phyloP scores from a whole-genome alignment of 2,113 vertebrate genomes.

The Cranoglanis bouderius region DNA sequence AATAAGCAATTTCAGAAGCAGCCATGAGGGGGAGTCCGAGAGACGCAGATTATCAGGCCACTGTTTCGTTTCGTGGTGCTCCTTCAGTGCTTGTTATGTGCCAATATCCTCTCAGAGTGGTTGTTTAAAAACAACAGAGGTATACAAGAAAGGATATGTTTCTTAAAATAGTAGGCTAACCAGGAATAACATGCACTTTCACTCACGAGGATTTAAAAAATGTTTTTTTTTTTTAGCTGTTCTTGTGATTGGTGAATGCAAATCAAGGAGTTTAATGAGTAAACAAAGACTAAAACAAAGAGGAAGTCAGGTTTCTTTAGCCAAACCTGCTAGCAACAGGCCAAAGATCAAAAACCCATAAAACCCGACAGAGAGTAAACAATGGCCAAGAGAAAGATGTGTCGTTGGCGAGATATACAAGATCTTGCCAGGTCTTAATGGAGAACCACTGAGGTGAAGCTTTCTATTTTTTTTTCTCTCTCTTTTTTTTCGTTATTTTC shows the following conservation, averaged over 20 bases:
- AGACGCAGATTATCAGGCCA: constrained; percentile 69
- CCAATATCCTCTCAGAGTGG: neutral
- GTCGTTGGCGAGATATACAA: neutral
- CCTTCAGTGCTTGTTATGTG: no score
- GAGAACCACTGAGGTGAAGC: neutral
- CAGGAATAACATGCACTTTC: neutral
- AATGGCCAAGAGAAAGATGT: neutral
- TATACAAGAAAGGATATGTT: neutral
- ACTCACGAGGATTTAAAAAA: neutral
- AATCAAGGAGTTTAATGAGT: neutral
- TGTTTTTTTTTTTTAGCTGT: neutral
- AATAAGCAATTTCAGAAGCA: constrained; percentile 43
- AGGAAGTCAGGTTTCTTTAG: neutral
- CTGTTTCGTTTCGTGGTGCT: neutral
- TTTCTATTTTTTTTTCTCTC: neutral
- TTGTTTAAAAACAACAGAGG: neutral
- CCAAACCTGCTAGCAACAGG: neutral
- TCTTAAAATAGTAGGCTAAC: neutral
- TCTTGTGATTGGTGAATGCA: no score
- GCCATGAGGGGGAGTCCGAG: constrained; percentile 90
- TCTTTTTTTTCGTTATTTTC: neutral
- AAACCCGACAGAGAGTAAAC: neutral
- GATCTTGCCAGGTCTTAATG: neutral
- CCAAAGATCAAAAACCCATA: constrained; percentile 10
- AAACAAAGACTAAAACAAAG: neutral